Evolutionary conservation across 2,797 vertebrate species (phyloP).

Genomic region (Parauchenoglanis ngamensis): DNA sequence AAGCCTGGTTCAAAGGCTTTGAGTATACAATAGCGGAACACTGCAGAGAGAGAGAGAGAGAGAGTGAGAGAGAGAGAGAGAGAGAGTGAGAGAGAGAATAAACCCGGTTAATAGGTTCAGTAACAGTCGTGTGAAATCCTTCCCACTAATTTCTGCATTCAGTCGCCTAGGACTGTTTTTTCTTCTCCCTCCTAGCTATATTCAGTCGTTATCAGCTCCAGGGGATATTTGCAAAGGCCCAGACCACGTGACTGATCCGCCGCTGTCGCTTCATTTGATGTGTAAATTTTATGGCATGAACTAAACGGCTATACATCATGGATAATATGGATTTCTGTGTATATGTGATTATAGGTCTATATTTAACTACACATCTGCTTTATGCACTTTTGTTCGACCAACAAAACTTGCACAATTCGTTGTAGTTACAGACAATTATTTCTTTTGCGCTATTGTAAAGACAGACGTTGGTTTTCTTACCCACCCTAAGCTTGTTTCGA

Average conservation of each 20-base stretch:
- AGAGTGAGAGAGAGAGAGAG: slow-evolving; percentile 35
- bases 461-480: not conserved
- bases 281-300: slow-evolving; percentile 28
- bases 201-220: slow-evolving; percentile 28
- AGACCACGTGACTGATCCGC: slow-evolving; percentile 29
- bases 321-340: not conserved
- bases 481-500: slow-evolving; percentile 15
- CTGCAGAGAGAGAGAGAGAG: slow-evolving; percentile 7
- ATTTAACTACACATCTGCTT: not conserved
- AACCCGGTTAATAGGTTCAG: slow-evolving; percentile 18
- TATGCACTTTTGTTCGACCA: not conserved
- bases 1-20: slow-evolving; percentile 42
- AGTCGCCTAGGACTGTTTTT: not conserved
- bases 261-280: slow-evolving; percentile 38
- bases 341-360: not conserved
- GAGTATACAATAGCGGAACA: slow-evolving; percentile 34
- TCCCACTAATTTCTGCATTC: slow-evolving; percentile 13
- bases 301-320: slow-evolving; percentile 9
- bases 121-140: slow-evolving; percentile 31
- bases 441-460: not conserved
- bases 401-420: no score
- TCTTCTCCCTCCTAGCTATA: not conserved
- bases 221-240: slow-evolving; percentile 26
- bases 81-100: slow-evolving; percentile 21
- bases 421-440: no score